Evolutionary conservation across 2,797 vertebrate species (phyloP), one percentile per base, ranked within the genome.

Genomic region (Platyrinchus mystaceus): DNA sequence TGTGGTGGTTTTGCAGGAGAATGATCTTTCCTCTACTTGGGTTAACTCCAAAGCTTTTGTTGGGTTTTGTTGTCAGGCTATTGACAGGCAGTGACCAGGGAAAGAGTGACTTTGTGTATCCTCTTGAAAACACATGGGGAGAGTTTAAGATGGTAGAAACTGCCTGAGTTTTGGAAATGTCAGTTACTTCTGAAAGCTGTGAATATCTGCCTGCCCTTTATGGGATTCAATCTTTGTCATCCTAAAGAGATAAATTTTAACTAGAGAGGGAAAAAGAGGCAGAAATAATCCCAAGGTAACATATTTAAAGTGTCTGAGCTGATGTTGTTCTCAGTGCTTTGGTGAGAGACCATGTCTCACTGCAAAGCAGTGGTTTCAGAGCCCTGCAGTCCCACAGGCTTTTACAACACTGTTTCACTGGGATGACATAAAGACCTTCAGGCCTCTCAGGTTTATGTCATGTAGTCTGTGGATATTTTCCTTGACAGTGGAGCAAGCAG

Each of bases 381-480:
- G 26, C 43, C n/a, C 50, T 68, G 73, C 36, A 67, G 34, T 9
- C 44, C 20, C 60, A 41, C 44, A 41, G 82, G 37, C 47, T 88
- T 66, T 63, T 37, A 14, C 30, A 86, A 37, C 34, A 14, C 28
- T 39, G 7, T 43, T 71, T 36, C 69, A 20, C 68, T 14, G 67
- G 37, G 32, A 74, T 70, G 44, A 44, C 41, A 52, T 56, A 59
- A 53, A 67, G 67, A 58, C 47, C 36, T 96, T 36, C 85, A 84
- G 66, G 69, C 39, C 12, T 87, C 50, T 67, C 92, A 94, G 94
- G 87, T 92, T 94, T 96, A 96, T 96, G 34, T 93, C 94, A 93
- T 0, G 0, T 36, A 67, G 47, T 60, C 47, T 84, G 66, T 91
- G 84, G 71, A 78, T 96, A 96, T 95, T 94, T 92, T 93, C 79